Conservation (phyloP, 2,113 vertebrate genomes). For the Oncorhynchus keta region DNA sequence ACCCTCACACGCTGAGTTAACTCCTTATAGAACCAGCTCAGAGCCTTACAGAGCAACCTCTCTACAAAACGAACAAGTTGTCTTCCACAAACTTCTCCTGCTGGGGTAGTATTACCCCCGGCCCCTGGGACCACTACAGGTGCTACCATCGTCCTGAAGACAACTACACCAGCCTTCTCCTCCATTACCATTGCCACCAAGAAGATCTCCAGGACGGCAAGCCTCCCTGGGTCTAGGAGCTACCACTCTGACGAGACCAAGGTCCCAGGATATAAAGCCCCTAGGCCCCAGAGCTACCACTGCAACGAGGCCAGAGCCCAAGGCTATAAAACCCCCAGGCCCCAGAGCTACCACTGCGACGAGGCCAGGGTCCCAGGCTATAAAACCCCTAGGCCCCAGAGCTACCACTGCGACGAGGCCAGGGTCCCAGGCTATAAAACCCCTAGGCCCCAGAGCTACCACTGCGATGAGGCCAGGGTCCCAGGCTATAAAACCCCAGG, state of each 20-base stretch:
- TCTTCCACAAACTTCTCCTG: neutral
- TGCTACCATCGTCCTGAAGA: constrained; percentile 43
- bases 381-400: too few species aligned
- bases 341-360: too few species aligned
- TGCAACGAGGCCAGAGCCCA: too few species aligned
- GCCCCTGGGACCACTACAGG: constrained; percentile 7
- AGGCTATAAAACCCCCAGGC: too few species aligned
- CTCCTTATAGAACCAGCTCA: neutral
- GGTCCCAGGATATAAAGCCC: too few species aligned
- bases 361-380: too few species aligned
- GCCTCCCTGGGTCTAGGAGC: constrained; percentile 32
- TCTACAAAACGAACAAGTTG: neutral
- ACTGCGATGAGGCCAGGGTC: neutral
- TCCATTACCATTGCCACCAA: constrained; percentile 89
- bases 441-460: too few species aligned
- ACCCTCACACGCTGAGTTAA: too few species aligned
- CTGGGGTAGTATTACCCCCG: neutral
- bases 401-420: too few species aligned
- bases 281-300: too few species aligned
- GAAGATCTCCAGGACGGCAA: constrained; percentile 68
- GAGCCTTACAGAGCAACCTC: neutral
- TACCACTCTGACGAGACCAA: too few species aligned
- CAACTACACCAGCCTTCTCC: constrained; percentile 75
- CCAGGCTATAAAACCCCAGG: neutral
- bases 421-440: too few species aligned